Base-by-base conservation (phyloP, 2,797 vertebrate genomes). In the Paratrypauchen microcephalus region DNA sequence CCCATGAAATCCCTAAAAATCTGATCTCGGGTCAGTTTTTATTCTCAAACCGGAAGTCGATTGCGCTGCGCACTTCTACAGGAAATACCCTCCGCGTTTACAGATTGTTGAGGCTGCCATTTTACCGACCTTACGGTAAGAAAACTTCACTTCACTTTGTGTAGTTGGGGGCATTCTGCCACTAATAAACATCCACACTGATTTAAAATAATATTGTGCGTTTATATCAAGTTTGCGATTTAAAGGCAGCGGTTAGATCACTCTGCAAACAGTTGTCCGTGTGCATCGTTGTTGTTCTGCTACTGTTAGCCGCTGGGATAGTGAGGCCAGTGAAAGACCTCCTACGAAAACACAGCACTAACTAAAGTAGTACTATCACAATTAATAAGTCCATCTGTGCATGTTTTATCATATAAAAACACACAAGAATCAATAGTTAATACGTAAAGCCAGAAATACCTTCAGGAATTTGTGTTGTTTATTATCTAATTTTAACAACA, bases 81-180 rank as follows among this genome's bases (percentile, higher is more conserved):
- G 55, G 24, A 57, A 28, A 56, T 56, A 56, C 23, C 21, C 23
- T 56, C 21, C 12, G 55, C 30, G 4, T 2, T 13, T 12, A 79
- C 36, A 6, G 18, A 52, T 94, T 93, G 83, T 93, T 69, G 63
- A 83, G 91, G 93, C 91, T 90, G 91, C 92, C 90, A 92, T 94
- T 92, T 93, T 95, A 94, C 75, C 90, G 87, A 90, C 72, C 92
- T 95, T 95, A 95, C 94, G 93, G 94, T 94, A 95, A 93, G 93
- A 86, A 84, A 79, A 78, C 74, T 69, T 45, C 45, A 72, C 71
- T 75, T 57, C 56, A 68, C 75, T 69, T 66, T 58, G 4, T 45
- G 71, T 60, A 11, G 66, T 67, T 56, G 6, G 23, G 19, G 62
- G 6, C n/a, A 66, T 30, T 6, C 19, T 64, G 15, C 21, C 21